A percentile compares a stretch with the other conserved stretches of the same genome.
These are phyloP conservation scores for Zaprionus davidi DNA, from an alignment of 1,140 invertebrate genomes.

Conservation along the genomic window DNA sequence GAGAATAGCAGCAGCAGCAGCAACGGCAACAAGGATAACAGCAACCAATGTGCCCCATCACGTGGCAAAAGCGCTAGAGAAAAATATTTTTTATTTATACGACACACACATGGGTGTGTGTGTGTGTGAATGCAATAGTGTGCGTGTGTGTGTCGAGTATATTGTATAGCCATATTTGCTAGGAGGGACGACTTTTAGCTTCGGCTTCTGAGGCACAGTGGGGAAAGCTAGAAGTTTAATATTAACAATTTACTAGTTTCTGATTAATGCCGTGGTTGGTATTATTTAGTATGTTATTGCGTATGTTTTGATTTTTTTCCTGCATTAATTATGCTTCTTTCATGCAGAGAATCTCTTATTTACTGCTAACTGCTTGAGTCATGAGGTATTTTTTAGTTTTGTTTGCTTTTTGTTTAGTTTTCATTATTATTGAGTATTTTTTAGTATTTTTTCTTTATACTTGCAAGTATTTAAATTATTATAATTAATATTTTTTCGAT, in stretches of 20 bases:
- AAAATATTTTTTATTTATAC: conserved; percentile 64
- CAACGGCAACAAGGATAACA: conserved; percentile 35
- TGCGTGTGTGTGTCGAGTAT: conserved; percentile 33
- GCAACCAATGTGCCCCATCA: conserved; percentile 62
- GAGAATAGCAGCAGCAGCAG: conserved; percentile 53
- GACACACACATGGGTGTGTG: conserved; percentile 17
- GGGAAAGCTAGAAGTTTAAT: not conserved
- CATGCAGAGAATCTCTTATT: too few relatives aligned
- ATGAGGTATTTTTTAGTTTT: too few relatives aligned
- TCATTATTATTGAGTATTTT: too few relatives aligned
- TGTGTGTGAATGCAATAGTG: not conserved
- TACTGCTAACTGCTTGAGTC: too few relatives aligned
- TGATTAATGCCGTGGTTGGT: not conserved
- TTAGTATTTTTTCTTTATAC: not conserved
- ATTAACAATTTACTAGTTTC: not conserved
- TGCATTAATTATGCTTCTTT: too few relatives aligned
- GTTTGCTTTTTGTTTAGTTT: not conserved
- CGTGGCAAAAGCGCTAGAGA: conserved; percentile 73
- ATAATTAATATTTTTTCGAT: not conserved
- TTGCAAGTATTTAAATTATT: not conserved
- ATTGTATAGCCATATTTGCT: conserved; percentile 55
- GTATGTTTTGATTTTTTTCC: not conserved
- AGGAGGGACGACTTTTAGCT: conserved; percentile 21
- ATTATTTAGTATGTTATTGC: not conserved
- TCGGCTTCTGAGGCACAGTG: conserved; percentile 20